Base-by-base conservation (phyloP, 2,888 invertebrate genomes). In the Drosophila borealis region DNA sequence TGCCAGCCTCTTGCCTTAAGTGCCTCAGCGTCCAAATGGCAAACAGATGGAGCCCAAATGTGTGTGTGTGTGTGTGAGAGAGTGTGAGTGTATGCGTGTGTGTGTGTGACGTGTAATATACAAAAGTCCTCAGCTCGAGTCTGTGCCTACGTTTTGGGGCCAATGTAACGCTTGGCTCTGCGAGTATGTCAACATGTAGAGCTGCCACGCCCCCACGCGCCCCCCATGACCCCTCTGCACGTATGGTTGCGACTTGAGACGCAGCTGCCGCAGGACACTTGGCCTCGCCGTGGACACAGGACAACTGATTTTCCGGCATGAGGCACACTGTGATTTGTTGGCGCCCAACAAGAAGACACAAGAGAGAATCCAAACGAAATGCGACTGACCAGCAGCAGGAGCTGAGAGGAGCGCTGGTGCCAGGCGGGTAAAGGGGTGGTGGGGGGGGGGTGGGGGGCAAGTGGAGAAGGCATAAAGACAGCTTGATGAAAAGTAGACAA, bases 271-370 rank as follows among this genome's bases (percentile, higher is more conserved):
- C 72, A 72, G 76, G 64, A 67, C 75, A 67, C 60, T 56, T 54
- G 62, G 54, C 60, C 19, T 25, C 21, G 57, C 60, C 56, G 56
- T 46, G 57, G 44, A 72, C 65, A 65, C 63, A 63, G 74, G 53
- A 74, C 70, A 74, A 74, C 82, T 81, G 85, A 84, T 81, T 84
- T 84, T 77, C 77, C 76, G 79, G 74, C 78, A 75, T 75, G 75
- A 46, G 64, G 65, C 74, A 78, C 74, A 81, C 81, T 80, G 85
- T 84, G 85, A 85, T 82, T 82, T 82, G 82, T 85, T 70, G 72
- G 69, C 59, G 29, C 29, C 29, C 29, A 29, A 29, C 74, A 68
- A 37, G 55, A 51, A 51, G 57, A 39, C 54, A 45, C 25, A 17
- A 34, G 72, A 74, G 70, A 77, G 74, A 69, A 66, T 70, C 77